A percentile compares a stretch with the other conserved stretches of the same genome.
phyloP scores from a whole-genome alignment of 2,888 invertebrate genomes.

The Ernsta delagoae region DNA sequence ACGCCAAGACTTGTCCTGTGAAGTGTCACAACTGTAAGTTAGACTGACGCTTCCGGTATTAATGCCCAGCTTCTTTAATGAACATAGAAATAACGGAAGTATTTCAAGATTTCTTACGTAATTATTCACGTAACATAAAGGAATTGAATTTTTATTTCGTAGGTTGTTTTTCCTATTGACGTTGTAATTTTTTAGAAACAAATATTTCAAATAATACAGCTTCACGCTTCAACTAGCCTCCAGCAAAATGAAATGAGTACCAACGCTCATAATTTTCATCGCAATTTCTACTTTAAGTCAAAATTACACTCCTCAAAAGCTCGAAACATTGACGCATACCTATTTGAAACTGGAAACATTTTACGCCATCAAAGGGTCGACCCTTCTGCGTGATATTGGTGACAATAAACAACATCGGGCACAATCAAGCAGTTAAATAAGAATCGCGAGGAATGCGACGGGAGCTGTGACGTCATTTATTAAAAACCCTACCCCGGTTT shows the following conservation, averaged over 20 bases:
- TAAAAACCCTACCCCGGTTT: conserved; percentile 55
- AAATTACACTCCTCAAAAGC: background rate
- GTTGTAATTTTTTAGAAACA: no score
- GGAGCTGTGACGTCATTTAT: conserved; percentile 67
- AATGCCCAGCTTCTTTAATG: background rate
- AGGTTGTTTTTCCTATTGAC: no score
- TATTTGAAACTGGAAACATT: conserved; percentile 7
- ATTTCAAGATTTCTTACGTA: no score
- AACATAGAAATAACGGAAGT: background rate
- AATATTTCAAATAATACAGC: background rate
- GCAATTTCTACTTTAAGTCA: conserved; percentile 1
- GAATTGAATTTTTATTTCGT: no score
- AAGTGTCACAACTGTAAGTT: conserved; percentile 9
- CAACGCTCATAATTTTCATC: background rate
- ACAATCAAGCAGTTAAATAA: conserved; percentile 80
- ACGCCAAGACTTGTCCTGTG: conserved; percentile 40
- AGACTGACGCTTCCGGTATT: conserved; percentile 5
- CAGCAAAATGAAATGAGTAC: background rate
- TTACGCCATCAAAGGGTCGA: conserved; percentile 36
- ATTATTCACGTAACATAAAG: no score
- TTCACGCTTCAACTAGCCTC: background rate
- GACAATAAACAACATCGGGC: conserved; percentile 75
- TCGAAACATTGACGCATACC: background rate
- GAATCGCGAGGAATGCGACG: conserved; percentile 68
- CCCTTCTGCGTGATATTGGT: conserved; percentile 62